phyloP scores from a whole-genome alignment of 2,888 invertebrate genomes.

The Ectobius pallidus region DNA sequence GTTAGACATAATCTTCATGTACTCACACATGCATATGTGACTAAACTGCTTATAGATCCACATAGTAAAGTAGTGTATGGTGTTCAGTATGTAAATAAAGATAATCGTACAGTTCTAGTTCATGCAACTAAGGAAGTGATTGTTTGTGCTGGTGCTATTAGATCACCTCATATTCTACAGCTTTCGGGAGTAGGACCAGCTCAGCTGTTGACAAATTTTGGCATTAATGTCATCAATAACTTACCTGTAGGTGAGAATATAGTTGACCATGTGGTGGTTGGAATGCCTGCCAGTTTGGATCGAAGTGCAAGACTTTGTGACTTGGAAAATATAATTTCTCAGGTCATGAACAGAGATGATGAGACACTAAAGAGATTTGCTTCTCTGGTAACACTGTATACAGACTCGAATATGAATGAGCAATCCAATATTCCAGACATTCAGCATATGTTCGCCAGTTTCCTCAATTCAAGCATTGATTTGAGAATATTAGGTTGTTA shows the following conservation, averaged over 20 bases:
- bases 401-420: too few species aligned
- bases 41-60: neutral
- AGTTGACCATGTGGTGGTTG: conserved; percentile 56
- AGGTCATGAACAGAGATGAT: too few species aligned
- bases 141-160: neutral
- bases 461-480: too few species aligned
- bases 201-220: neutral
- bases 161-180: conserved; percentile 59
- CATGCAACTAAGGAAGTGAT: conserved; percentile 14
- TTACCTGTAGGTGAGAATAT: conserved; percentile 68
- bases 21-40: neutral
- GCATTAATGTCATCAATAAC: conserved; percentile 50
- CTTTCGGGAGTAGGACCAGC: conserved; percentile 50
- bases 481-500: too few species aligned
- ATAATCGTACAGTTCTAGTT: neutral
- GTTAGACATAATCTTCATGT: neutral
- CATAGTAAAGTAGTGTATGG: neutral
- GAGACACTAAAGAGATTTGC: too few species aligned
- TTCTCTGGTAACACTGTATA: too few species aligned
- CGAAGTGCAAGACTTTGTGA: too few species aligned
- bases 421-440: too few species aligned
- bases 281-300: too few species aligned
- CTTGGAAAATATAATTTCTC: too few species aligned
- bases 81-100: neutral
- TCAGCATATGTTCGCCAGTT: too few species aligned